phyloP scores from a whole-genome alignment of 1,140 invertebrate species.

The Scaptomyza graminum region DNA sequence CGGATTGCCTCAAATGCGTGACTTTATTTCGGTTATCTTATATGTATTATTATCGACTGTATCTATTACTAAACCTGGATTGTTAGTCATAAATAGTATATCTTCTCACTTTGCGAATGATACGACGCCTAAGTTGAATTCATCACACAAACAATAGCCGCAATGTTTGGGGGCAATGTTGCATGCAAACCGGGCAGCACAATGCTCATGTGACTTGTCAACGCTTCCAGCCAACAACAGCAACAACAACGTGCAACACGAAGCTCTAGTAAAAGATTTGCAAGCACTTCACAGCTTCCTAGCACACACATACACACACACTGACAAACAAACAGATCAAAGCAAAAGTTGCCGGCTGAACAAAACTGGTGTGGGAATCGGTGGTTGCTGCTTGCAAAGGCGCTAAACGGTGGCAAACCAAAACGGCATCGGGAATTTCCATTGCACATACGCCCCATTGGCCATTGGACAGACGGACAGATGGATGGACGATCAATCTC shows the following conservation, averaged over 20 bases:
- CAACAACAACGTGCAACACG: conserved; percentile 22
- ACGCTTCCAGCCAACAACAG: conserved; percentile 43
- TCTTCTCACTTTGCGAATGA: too few relatives aligned
- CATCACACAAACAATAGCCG: background rate
- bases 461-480: conserved; percentile 23
- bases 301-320: conserved; percentile 21
- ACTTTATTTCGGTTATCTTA: too few relatives aligned
- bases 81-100: too few relatives aligned
- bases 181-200: conserved; percentile 43
- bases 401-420: conserved; percentile 72
- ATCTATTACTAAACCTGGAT: too few relatives aligned
- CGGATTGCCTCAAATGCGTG: too few relatives aligned
- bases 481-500: conserved; percentile 69
- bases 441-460: conserved; percentile 76
- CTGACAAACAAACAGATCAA: conserved; percentile 54
- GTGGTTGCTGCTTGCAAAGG: conserved; percentile 47
- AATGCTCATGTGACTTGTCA: conserved; percentile 79
- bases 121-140: background rate
- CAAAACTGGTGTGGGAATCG: conserved; percentile 57
- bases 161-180: conserved; percentile 3
- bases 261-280: conserved; percentile 55
- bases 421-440: conserved; percentile 65
- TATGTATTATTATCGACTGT: too few relatives aligned
- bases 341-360: conserved; percentile 47
- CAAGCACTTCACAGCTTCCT: conserved; percentile 64